These are phyloP conservation scores for Drosophila setifemur DNA, from an alignment of 1,140 invertebrate species.

Conservation along the genomic window DNA sequence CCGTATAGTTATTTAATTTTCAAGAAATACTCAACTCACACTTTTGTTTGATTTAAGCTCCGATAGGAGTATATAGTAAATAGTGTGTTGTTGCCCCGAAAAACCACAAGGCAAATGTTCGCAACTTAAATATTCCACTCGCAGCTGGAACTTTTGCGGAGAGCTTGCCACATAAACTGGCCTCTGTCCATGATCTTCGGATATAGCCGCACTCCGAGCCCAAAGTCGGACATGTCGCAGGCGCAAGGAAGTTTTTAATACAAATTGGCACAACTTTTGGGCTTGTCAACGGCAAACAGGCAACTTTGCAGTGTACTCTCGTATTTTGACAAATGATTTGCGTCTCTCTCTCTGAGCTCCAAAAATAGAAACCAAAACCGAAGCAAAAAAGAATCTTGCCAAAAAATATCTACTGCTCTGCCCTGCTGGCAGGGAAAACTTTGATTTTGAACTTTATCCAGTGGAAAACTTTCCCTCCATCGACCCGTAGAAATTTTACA, in stretches of 20 bases:
- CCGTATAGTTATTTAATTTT: too few species aligned
- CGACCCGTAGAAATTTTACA: slow-evolving; percentile 57
- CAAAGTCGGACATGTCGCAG: slow-evolving; percentile 47
- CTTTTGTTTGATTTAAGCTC: too few species aligned
- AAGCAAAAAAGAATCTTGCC: slow-evolving; percentile 27
- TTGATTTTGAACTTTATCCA: slow-evolving; percentile 70
- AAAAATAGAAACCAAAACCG: slow-evolving; percentile 42
- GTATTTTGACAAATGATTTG: slow-evolving; percentile 81
- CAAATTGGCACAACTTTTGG: slow-evolving; percentile 77
- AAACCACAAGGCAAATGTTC: slow-evolving; percentile 16
- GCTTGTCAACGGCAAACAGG: slow-evolving; percentile 77
- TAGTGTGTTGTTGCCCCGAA: too few species aligned
- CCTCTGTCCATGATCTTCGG: slow-evolving; percentile 24
- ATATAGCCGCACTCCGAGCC: slow-evolving; percentile 22
- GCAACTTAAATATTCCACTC: slow-evolving; percentile 39
- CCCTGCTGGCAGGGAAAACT: slow-evolving; percentile 57
- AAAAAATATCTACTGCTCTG: slow-evolving; percentile 56
- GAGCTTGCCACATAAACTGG: slow-evolving; percentile 15
- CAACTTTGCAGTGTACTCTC: slow-evolving; percentile 48
- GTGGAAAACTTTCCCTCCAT: slow-evolving; percentile 26
- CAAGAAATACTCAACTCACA: too few species aligned
- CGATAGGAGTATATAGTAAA: too few species aligned
- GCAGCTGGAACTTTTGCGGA: slow-evolving; percentile 16
- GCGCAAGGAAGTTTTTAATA: slow-evolving; percentile 68
- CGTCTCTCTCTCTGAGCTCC: slow-evolving; percentile 9